Evolutionary conservation across 2,888 invertebrate species (phyloP).

Genomic region (Acrocera orbiculus): DNA sequence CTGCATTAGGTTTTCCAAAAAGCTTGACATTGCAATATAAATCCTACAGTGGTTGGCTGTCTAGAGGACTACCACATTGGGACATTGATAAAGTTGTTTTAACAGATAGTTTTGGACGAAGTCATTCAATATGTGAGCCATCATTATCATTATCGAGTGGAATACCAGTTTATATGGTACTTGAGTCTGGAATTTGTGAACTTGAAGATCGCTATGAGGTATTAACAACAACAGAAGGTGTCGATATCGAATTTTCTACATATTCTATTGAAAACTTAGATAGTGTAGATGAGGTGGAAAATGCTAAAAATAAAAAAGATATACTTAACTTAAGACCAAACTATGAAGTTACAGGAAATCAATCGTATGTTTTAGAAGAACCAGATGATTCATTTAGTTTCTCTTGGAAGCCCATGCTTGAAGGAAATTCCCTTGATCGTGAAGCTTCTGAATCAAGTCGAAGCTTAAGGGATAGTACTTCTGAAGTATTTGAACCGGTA

Average conservation of each 20-base stretch:
- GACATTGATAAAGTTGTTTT: constrained; percentile 66
- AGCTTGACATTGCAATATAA: constrained; percentile 63
- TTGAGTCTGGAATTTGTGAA: constrained; percentile 63
- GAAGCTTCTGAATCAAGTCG: constrained; percentile 24
- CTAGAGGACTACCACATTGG: constrained; percentile 63
- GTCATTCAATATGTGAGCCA: constrained; percentile 63
- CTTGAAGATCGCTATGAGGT: constrained; percentile 33
- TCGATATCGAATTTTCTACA: background rate
- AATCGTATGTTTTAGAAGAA: constrained; percentile 16
- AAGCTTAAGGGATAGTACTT: constrained; percentile 18
- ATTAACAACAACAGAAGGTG: constrained; percentile 11
- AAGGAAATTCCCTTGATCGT: constrained; percentile 33
- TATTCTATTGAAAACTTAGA: constrained; percentile 1
- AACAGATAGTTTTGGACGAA: constrained; percentile 70
- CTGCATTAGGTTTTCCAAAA: constrained; percentile 56
- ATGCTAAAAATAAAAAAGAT: constrained; percentile 26
- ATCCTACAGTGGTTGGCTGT: constrained; percentile 81
- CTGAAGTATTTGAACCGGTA: constrained; percentile 40
- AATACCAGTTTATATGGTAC: constrained; percentile 49
- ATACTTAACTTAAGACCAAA: constrained; percentile 29
- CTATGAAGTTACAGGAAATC: constrained; percentile 24
- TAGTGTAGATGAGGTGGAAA: constrained; percentile 21
- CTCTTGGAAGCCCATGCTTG: constrained; percentile 37
- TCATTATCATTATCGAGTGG: constrained; percentile 57
- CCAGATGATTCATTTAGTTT: constrained; percentile 12